phyloP scores from a whole-genome alignment of 53 echinoderm and acorn worm genomes.

The Luidia sarsii region DNA sequence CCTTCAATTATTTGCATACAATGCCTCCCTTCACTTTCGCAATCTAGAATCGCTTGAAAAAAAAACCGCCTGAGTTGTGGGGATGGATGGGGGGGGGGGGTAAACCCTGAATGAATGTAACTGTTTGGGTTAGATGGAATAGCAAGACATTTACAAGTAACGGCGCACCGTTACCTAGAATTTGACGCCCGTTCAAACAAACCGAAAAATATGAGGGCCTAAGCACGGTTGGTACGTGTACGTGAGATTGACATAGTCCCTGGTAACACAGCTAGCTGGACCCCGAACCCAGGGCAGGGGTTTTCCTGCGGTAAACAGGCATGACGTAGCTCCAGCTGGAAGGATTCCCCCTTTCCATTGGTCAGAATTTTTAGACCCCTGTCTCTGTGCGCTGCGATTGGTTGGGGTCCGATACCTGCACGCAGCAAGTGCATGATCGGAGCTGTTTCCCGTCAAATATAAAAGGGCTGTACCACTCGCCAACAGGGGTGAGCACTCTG shows the following conservation, averaged over 20 bases:
- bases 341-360: slow-evolving; percentile 55
- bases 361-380: slow-evolving; percentile 46
- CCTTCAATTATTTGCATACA: slow-evolving; percentile 37
- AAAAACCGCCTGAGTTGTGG: no score
- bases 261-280: slow-evolving; percentile 27
- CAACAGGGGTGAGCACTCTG: no score
- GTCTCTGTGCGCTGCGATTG: slow-evolving; percentile 39
- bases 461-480: slow-evolving; percentile 37
- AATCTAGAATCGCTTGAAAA: no score
- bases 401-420: background rate
- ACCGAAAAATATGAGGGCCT: no score
- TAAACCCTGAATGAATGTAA: no score
- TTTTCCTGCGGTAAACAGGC: slow-evolving; percentile 52
- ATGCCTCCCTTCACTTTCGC: slow-evolving; percentile 3
- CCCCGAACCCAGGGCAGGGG: slow-evolving; percentile 14
- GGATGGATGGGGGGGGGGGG: no score
- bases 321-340: slow-evolving; percentile 40
- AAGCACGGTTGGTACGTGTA: no score
- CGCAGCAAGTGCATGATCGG: slow-evolving; percentile 48
- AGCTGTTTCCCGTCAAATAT: slow-evolving; percentile 33
- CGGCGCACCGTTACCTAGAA: no score
- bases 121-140: no score
- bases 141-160: no score
- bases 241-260: slow-evolving; percentile 13
- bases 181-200: no score